A percentile compares a stretch with the other conserved stretches of the same genome.
Conservation (phyloP, 2,113 vertebrate species). For the Gobio gobio region DNA sequence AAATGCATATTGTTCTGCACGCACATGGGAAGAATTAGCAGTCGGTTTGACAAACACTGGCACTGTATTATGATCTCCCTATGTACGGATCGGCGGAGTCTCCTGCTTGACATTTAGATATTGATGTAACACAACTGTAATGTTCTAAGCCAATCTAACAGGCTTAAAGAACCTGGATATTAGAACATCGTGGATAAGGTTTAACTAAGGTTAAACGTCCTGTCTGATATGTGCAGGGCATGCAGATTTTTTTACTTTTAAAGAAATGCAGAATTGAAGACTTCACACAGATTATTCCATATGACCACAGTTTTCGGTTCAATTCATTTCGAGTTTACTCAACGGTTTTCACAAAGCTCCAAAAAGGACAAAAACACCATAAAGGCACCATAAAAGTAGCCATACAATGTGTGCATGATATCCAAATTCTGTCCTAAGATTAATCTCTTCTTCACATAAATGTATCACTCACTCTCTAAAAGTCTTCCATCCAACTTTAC, state of each 20-base stretch:
- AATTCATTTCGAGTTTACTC: no score
- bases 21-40: constrained; percentile 25
- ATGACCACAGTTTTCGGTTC: background rate
- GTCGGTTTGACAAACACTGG: background rate
- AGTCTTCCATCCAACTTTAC: no score
- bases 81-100: background rate
- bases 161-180: constrained; percentile 9
- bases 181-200: background rate
- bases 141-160: constrained; percentile 34
- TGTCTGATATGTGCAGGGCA: background rate
- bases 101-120: constrained; percentile 41
- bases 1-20: constrained; percentile 45
- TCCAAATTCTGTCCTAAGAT: background rate
- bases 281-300: background rate
- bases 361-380: background rate
- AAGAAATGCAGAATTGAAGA: background rate
- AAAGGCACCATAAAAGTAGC: background rate
- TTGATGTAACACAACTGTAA: constrained; percentile 29
- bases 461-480: background rate
- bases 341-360: background rate
- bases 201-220: background rate
- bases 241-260: background rate
- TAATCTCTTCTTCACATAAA: no score
- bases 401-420: background rate
- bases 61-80: background rate